Base-by-base conservation (phyloP, 2,113 vertebrate genomes). In the Epinephelus moara region DNA sequence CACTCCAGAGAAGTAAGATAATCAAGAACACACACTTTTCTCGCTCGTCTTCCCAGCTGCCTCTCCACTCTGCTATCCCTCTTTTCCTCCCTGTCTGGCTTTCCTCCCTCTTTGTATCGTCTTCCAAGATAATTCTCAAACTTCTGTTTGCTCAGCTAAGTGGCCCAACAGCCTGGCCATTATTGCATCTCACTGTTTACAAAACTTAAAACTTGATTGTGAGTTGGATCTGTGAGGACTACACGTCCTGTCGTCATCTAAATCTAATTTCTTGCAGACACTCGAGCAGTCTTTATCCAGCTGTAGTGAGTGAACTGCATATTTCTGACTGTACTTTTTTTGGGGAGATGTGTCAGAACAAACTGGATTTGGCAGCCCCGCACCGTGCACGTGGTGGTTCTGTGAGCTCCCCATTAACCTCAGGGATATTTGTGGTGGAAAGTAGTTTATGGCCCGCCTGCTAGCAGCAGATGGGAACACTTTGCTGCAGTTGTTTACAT, bases 1-100 rank as follows among this genome's bases (percentile, higher is more conserved):
- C 95, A 96, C 93, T 99, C 98, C 37, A 97, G 98, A 96, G 93
- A 95, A 95, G 98, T 99, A 95, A 91, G 95, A 73, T 77, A 37
- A 59, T 59, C 56, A 80, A 42, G 70, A 81, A 84, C 80, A 74
- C 67, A 73, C 56, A 64, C 23, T 23, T 37, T 2, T 62, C n/a
- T 80, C 42, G 18, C 27, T 61, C 1, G 37, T 59, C 71, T 57
- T 62, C 6, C 18, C 72, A 78, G 77, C 53, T 81, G 67, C 57
- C 71, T 66, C 78, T 30, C 70, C 40, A 4, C 21, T 78, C 15
- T 69, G 4, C 19, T n/a, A 8, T 71, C 13, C 6, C 17, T 23
- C 33, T 30, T 42, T 19, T 17, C 17, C 13, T 30, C 19, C 30
- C 3, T 4, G 8, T 70, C 11, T 52, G 0, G n/a, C 45, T 60